Evolutionary conservation across 64 coral and sea anemone genomes (phyloP).

Genomic region (Pachyseris speciosa): DNA sequence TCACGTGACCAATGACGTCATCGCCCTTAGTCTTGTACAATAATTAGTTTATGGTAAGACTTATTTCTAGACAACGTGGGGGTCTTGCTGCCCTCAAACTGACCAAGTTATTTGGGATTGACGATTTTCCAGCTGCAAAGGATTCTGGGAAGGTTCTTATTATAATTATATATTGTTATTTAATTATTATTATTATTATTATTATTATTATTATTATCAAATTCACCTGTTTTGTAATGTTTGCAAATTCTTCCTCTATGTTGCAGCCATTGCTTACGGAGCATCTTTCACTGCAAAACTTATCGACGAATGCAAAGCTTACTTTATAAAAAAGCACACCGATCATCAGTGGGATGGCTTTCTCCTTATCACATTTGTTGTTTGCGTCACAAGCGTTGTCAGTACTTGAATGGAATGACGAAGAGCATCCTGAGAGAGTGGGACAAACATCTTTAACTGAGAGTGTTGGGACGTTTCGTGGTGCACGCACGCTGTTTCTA

Average conservation of each 20-base stretch:
- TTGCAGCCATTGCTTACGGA: conserved; percentile 2
- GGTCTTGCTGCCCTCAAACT: too few species aligned
- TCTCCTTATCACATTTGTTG: conserved; percentile 35
- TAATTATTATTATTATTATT: too few species aligned
- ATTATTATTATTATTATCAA: background rate
- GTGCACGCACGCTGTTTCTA: conserved; percentile 27
- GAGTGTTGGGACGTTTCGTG: conserved; percentile 8
- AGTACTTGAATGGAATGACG: conserved; percentile 29
- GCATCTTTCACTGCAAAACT: conserved; percentile 19
- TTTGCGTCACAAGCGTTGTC: conserved; percentile 30
- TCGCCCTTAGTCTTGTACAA: too few species aligned
- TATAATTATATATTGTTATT: too few species aligned
- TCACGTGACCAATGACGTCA: too few species aligned
- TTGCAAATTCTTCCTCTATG: conserved; percentile 2
- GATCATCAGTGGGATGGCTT: conserved; percentile 45
- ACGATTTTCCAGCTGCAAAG: too few species aligned
- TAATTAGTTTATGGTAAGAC: too few species aligned
- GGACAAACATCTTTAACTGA: conserved; percentile 68
- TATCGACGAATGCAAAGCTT: conserved; percentile 44
- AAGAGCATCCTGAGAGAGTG: conserved; percentile 12
- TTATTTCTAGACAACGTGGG: too few species aligned
- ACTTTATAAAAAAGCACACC: conserved; percentile 48
- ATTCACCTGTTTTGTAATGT: conserved; percentile 41
- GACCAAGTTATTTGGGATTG: too few species aligned
- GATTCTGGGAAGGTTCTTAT: too few species aligned